phyloP scores from a whole-genome alignment of 2,797 vertebrate species.

The Pangasius djambal region DNA sequence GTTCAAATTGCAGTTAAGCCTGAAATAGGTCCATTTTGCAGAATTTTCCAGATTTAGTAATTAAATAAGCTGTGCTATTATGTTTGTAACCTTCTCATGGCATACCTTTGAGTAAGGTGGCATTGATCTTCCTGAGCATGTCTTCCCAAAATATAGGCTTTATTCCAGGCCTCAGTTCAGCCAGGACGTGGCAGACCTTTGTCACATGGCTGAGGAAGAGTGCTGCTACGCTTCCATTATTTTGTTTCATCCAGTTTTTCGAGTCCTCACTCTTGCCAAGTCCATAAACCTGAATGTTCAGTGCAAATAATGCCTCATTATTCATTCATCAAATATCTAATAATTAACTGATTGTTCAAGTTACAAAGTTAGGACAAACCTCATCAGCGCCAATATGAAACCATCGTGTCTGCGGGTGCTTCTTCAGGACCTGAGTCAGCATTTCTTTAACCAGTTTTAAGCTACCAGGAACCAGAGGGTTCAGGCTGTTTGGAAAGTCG shows the following conservation, averaged over 20 bases:
- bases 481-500: constrained; percentile 79
- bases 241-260: constrained; percentile 71
- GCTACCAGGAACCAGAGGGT: constrained; percentile 67
- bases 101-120: constrained; percentile 67
- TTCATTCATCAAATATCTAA: background rate
- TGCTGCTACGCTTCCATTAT: constrained; percentile 65
- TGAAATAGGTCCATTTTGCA: background rate
- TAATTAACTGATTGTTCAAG: background rate
- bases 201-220: constrained; percentile 75
- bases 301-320: background rate
- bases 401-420: constrained; percentile 69
- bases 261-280: constrained; percentile 75
- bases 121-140: constrained; percentile 75
- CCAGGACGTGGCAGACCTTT: constrained; percentile 67
- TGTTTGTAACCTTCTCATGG: background rate
- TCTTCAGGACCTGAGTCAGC: constrained; percentile 71
- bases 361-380: constrained; percentile 59
- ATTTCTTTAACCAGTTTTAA: constrained; percentile 69
- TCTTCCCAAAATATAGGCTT: constrained; percentile 78
- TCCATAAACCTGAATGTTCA: constrained; percentile 70
- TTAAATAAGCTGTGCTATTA: background rate
- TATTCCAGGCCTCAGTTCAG: constrained; percentile 59
- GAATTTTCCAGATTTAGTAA: background rate
- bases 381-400: constrained; percentile 79
- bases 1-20: background rate